These are phyloP conservation scores for Equus quagga DNA, from an alignment of 2,113 vertebrate genomes.

Conservation along the genomic window DNA sequence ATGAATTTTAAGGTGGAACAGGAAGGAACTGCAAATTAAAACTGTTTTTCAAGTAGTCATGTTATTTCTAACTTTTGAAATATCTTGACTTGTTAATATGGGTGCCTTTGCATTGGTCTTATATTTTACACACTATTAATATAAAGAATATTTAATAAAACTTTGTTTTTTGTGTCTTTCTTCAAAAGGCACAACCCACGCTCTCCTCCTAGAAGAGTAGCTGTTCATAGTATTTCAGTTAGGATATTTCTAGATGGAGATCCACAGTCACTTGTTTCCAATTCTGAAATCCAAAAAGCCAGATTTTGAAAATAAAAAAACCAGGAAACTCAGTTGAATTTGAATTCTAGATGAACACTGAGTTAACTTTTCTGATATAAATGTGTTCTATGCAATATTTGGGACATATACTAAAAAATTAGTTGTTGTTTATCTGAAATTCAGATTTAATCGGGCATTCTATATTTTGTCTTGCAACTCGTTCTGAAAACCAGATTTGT, in stretches of 20 bases:
- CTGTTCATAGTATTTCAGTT: conserved; percentile 3
- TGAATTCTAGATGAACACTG: conserved; percentile 11
- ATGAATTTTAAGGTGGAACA: conserved; percentile 46
- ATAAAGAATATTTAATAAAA: conserved; percentile 17
- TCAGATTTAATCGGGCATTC: not conserved
- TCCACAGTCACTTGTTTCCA: not conserved
- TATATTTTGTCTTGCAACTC: not conserved
- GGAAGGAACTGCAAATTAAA: conserved; percentile 40
- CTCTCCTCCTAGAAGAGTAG: not conserved
- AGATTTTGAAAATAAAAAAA: conserved; percentile 27
- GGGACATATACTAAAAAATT: not conserved
- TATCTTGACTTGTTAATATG: not conserved
- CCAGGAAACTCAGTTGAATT: not conserved
- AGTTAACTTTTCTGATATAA: not conserved
- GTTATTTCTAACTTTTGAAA: conserved; percentile 62
- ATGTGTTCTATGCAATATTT: not conserved
- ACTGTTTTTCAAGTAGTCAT: conserved; percentile 25
- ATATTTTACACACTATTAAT: not conserved
- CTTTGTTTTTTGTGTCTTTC: not conserved
- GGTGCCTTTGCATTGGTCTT: not conserved
- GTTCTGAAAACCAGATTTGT: conserved; percentile 40
- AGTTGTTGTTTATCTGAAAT: conserved; percentile 28
- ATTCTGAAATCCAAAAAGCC: not conserved
- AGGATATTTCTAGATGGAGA: not conserved
- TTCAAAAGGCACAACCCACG: not conserved